Evolutionary conservation across 1,140 invertebrate species (phyloP).

Genomic region (Aphidius gifuensis): DNA sequence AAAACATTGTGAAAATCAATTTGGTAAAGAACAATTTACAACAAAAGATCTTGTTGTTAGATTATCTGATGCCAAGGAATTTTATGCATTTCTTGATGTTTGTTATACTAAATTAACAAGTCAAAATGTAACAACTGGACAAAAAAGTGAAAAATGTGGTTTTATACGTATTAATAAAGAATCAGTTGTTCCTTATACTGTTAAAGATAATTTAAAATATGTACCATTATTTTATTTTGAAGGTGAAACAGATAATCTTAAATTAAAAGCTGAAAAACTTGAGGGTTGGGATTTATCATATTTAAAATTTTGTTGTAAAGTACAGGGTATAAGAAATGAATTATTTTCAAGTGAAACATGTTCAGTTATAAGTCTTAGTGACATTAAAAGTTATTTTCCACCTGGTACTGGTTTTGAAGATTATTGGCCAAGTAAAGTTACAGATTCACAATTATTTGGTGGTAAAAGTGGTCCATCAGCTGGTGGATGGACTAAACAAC

Average conservation of each 20-base stretch:
- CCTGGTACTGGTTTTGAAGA: slow-evolving; percentile 85
- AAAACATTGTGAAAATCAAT: slow-evolving; percentile 87
- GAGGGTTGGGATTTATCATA: slow-evolving; percentile 90
- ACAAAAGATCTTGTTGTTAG: slow-evolving; percentile 86
- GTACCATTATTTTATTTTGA: slow-evolving; percentile 94
- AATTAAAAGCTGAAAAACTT: slow-evolving; percentile 77
- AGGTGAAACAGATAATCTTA: slow-evolving; percentile 85
- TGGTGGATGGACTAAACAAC: slow-evolving; percentile 64
- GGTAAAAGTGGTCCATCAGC: slow-evolving; percentile 59
- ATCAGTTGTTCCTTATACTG: slow-evolving; percentile 89
- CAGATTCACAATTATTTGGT: slow-evolving; percentile 69
- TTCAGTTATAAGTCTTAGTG: slow-evolving; percentile 81
- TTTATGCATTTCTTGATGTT: slow-evolving; percentile 85
- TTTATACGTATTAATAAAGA: slow-evolving; percentile 93
- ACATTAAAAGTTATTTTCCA: slow-evolving; percentile 88
- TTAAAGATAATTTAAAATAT: slow-evolving; percentile 77
- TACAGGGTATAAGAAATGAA: slow-evolving; percentile 87
- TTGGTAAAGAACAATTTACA: slow-evolving; percentile 85
- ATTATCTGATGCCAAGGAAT: slow-evolving; percentile 81
- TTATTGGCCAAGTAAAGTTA: slow-evolving; percentile 85
- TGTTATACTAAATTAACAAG: slow-evolving; percentile 78
- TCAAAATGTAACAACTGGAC: slow-evolving; percentile 54
- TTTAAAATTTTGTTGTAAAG: slow-evolving; percentile 91
- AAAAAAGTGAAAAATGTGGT: slow-evolving; percentile 77
- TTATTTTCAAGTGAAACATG: slow-evolving; percentile 85